These are phyloP conservation scores for Bradypodion ventrale DNA, from an alignment of 2,797 vertebrate species.

Conservation along the genomic window DNA sequence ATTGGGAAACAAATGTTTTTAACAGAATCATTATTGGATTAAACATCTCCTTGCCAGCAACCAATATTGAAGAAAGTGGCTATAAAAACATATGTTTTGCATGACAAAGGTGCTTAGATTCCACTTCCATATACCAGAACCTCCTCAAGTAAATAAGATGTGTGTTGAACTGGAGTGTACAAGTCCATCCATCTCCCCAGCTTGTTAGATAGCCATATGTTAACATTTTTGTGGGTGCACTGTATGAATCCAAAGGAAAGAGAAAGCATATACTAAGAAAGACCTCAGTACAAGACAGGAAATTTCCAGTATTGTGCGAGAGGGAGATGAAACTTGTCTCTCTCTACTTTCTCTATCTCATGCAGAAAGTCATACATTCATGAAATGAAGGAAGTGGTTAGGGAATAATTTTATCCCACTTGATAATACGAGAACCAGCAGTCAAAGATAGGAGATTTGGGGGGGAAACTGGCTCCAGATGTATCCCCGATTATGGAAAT, in stretches of 20 bases:
- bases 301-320: background rate
- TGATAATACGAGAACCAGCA: background rate
- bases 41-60: conserved; percentile 56
- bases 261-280: background rate
- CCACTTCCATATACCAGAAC: background rate
- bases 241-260: background rate
- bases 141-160: background rate
- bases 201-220: background rate
- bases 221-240: background rate
- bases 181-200: background rate
- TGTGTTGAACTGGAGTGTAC: background rate
- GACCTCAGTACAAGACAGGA: background rate
- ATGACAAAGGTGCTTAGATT: background rate
- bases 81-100: background rate
- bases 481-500: too few species aligned
- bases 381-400: too few species aligned
- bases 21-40: conserved; percentile 62
- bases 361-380: background rate
- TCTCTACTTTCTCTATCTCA: background rate
- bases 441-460: background rate
- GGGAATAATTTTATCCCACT: background rate
- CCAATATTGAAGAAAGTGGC: conserved; percentile 37
- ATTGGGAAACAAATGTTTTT: conserved; percentile 68
- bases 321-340: background rate
- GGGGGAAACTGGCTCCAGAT: too few species aligned